phyloP scores from a whole-genome alignment of 2,797 vertebrate species.

The Xyrichtys novacula region DNA sequence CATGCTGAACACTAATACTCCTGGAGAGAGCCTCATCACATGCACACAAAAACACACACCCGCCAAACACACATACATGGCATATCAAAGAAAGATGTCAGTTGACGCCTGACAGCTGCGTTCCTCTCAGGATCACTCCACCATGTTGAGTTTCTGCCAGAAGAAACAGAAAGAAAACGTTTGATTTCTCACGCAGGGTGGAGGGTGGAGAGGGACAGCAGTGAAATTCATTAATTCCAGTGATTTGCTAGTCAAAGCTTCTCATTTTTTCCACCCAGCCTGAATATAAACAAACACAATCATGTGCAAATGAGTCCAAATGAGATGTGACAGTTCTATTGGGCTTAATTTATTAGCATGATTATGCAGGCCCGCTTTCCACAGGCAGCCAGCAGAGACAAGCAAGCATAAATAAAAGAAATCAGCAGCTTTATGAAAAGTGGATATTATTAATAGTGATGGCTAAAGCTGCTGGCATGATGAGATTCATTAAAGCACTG shows the following conservation, averaged over 20 bases:
- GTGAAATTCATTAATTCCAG: constrained; percentile 81
- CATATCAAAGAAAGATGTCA: constrained; percentile 64
- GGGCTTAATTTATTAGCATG: constrained; percentile 85
- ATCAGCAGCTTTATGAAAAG: constrained; percentile 79
- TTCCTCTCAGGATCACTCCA: constrained; percentile 63
- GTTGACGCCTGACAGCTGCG: constrained; percentile 74
- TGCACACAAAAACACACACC: constrained; percentile 20
- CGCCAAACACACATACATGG: constrained; percentile 24
- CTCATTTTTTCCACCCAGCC: constrained; percentile 65
- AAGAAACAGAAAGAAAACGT: constrained; percentile 62
- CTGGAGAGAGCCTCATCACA: constrained; percentile 27
- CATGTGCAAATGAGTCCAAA: constrained; percentile 83
- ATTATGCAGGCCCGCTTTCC: constrained; percentile 76
- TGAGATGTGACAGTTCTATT: constrained; percentile 85
- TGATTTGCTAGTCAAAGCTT: constrained; percentile 80
- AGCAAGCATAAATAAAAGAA: constrained; percentile 80
- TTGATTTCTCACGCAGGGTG: constrained; percentile 67
- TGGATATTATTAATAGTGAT: constrained; percentile 83
- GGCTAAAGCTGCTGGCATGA: constrained; percentile 72
- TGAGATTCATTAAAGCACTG: constrained; percentile 73
- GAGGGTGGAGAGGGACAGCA: constrained; percentile 38
- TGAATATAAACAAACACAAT: constrained; percentile 85
- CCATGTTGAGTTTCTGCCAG: constrained; percentile 63
- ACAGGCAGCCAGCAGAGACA: constrained; percentile 70
- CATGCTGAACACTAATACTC: constrained; percentile 60